phyloP scores from a whole-genome alignment of 2,797 vertebrate species.

The Meriones psammophilus region DNA sequence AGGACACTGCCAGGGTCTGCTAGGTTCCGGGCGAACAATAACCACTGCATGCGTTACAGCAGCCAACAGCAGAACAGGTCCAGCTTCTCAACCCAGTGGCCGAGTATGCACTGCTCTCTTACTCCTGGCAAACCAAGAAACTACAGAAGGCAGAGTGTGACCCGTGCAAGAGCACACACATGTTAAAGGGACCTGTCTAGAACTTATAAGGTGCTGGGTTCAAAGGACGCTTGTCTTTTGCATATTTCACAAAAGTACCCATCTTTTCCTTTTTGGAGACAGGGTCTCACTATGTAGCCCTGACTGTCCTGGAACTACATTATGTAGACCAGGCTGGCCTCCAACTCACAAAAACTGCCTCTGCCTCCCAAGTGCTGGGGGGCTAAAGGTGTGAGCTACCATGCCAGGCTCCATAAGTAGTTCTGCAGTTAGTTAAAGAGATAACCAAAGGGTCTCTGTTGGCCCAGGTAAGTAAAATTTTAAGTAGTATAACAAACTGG shows the following conservation, averaged over 20 bases:
- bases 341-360: neutral
- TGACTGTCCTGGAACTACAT: neutral
- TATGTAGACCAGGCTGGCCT: neutral
- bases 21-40: neutral
- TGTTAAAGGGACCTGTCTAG: neutral
- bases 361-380: neutral
- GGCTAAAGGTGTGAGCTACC: neutral
- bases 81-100: neutral
- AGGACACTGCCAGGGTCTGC: neutral
- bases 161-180: neutral
- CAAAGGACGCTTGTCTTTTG: constrained; percentile 14
- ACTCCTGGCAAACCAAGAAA: neutral
- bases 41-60: neutral
- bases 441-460: neutral
- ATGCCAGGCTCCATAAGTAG: neutral
- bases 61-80: neutral
- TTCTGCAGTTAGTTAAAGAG: constrained; percentile 52
- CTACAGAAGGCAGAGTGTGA: neutral
- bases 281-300: neutral
- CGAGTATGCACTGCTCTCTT: accelerated
- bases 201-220: neutral
- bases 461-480: constrained; percentile 46
- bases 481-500: constrained; percentile 15
- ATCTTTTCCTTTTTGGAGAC: neutral
- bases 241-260: constrained; percentile 3